A percentile compares a stretch with the other conserved stretches of the same genome.
Conservation (phyloP, 2,113 vertebrate species). For the Nesoenas mayeri region DNA sequence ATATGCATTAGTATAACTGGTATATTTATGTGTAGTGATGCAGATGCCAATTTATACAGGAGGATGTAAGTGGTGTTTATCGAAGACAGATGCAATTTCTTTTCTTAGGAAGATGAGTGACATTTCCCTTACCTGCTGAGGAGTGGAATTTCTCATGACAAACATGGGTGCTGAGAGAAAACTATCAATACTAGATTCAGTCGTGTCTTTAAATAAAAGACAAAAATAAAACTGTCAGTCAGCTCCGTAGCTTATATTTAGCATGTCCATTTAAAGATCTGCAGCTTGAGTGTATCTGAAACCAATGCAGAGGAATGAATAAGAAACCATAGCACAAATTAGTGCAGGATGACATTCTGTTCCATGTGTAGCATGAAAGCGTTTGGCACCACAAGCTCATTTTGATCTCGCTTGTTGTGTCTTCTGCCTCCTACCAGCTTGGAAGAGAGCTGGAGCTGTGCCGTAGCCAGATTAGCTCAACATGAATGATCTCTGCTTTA, state of each 20-base stretch:
- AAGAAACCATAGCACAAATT: neutral
- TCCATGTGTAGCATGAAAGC: neutral
- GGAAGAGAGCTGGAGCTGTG: slow-evolving; percentile 16
- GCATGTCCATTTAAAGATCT: neutral
- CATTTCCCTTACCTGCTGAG: neutral
- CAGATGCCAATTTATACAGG: neutral
- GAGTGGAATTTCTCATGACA: neutral
- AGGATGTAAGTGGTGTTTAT: neutral
- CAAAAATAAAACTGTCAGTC: slow-evolving; percentile 5
- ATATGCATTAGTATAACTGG: neutral
- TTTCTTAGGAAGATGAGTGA: neutral
- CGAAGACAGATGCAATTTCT: neutral
- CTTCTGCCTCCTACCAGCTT: slow-evolving; percentile 37
- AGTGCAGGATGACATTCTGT: neutral
- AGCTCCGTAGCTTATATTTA: neutral
- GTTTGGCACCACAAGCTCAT: neutral
- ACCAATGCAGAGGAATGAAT: neutral
- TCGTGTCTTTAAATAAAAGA: neutral
- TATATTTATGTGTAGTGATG: neutral
- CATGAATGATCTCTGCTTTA: neutral
- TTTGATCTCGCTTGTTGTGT: slow-evolving; percentile 17
- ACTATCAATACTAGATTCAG: neutral
- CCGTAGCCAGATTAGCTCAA: neutral
- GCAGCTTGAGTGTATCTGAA: neutral
- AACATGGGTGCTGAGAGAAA: neutral